phyloP scores from a whole-genome alignment of 2,113 vertebrate species.

The Pan paniscus region DNA sequence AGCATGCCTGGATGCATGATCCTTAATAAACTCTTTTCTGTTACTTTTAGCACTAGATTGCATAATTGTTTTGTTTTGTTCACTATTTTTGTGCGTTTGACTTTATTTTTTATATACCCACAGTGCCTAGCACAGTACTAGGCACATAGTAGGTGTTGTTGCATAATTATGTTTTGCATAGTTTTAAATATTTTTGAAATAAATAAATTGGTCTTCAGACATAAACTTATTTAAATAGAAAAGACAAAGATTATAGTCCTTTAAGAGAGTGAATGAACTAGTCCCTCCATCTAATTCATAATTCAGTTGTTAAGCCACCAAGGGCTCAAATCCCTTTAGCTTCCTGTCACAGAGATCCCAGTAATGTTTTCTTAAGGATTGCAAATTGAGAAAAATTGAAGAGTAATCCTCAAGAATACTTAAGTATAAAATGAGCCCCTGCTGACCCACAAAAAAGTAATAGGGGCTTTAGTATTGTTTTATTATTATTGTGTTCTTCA shows the following conservation, averaged over 20 bases:
- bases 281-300: not conserved
- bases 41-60: not conserved
- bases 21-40: not conserved
- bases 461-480: too few relatives aligned
- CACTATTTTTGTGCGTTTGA: not conserved
- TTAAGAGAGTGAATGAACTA: not conserved
- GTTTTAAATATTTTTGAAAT: conserved; percentile 42
- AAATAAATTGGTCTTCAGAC: not conserved
- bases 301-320: not conserved
- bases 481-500: too few relatives aligned
- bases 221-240: not conserved
- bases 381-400: too few relatives aligned
- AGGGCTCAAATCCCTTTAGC: not conserved
- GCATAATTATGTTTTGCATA: not conserved
- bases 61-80: not conserved
- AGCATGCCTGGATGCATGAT: not conserved
- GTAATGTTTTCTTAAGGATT: not conserved
- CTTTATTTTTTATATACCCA: not conserved
- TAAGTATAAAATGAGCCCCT: too few relatives aligned
- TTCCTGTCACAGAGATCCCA: not conserved
- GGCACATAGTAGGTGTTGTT: not conserved
- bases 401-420: too few relatives aligned
- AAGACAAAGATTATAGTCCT: not conserved
- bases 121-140: not conserved
- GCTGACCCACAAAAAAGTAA: too few relatives aligned